Conservation (phyloP, 2,113 vertebrate genomes). For the Psilopsiagon aurifrons region DNA sequence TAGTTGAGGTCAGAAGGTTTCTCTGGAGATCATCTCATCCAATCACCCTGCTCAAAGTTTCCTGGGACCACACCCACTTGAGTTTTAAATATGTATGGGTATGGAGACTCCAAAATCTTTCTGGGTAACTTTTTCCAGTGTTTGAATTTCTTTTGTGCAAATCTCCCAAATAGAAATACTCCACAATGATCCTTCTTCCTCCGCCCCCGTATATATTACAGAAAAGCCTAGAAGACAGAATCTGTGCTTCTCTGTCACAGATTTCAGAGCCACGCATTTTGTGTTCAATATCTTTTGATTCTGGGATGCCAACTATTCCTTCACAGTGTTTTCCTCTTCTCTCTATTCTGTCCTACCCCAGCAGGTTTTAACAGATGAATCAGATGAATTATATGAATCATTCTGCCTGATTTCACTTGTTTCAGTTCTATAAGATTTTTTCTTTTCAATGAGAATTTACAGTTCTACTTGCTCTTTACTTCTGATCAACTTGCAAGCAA, state of each 20-base stretch:
- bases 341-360: background rate
- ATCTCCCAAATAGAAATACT: background rate
- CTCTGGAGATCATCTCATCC: background rate
- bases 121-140: background rate
- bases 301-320: background rate
- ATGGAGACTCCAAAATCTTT: background rate
- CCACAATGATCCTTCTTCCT: background rate
- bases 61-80: background rate
- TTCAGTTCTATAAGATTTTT: background rate
- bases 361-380: background rate
- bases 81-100: background rate
- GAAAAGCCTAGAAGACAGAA: background rate
- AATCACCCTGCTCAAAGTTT: background rate
- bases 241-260: background rate
- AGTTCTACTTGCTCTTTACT: background rate
- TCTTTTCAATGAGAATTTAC: background rate
- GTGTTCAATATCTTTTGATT: background rate
- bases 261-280: background rate
- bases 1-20: background rate
- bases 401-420: background rate
- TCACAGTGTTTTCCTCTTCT: background rate
- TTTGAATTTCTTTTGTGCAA: background rate
- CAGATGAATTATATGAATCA: background rate
- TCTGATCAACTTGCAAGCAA: background rate
- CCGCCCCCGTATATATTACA: fast-evolving